Conservation (phyloP, 1,140 invertebrate species). For the Eufriesea mexicana region DNA sequence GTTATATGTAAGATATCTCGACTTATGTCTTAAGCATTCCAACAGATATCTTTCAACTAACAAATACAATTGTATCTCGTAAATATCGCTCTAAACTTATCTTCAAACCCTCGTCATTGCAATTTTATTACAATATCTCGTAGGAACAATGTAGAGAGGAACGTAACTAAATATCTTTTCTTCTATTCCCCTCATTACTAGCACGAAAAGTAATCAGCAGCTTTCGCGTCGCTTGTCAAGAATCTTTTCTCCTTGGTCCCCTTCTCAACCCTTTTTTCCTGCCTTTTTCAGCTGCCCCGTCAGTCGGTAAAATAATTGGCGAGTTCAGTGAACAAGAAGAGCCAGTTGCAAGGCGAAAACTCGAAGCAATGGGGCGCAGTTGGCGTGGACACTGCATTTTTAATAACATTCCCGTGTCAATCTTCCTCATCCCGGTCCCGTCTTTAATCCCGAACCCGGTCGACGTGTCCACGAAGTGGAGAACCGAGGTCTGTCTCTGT, state of each 20-base stretch:
- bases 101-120: too few species aligned
- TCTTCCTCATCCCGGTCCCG: slow-evolving; percentile 16
- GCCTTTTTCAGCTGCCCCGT: not conserved
- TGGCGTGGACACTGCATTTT: slow-evolving; percentile 15
- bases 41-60: too few species aligned
- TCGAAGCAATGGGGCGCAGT: not conserved
- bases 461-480: not conserved
- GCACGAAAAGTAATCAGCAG: not conserved
- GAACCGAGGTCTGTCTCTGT: not conserved
- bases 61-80: too few species aligned
- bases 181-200: not conserved
- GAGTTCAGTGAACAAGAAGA: not conserved
- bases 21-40: too few species aligned
- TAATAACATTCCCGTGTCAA: slow-evolving; percentile 47
- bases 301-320: not conserved
- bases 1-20: too few species aligned
- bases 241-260: not conserved
- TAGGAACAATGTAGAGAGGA: not conserved
- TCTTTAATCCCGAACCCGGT: not conserved
- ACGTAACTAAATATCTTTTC: not conserved
- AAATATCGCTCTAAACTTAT: too few species aligned
- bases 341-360: not conserved
- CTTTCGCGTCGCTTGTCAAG: not conserved
- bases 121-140: too few species aligned
- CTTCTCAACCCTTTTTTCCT: not conserved